phyloP scores from a whole-genome alignment of 2,888 invertebrate species.

The Synanthedon tipuliformis region DNA sequence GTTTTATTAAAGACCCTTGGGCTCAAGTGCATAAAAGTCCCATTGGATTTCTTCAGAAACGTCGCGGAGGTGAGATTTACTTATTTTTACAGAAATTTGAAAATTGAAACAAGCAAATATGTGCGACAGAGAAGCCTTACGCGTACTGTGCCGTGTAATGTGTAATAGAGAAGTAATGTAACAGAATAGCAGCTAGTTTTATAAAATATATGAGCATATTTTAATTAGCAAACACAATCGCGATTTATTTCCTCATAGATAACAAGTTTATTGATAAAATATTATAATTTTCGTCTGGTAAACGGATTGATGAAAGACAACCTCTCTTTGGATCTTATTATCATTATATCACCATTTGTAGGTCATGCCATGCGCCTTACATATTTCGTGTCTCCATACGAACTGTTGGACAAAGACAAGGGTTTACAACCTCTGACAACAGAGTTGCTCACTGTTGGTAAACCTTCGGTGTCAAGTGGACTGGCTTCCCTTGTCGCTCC shows the following conservation, averaged over 20 bases:
- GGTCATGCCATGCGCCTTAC: conserved; percentile 94
- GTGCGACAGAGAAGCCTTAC: too few relatives aligned
- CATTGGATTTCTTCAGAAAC: conserved; percentile 85
- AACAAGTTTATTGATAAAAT: neutral
- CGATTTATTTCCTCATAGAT: too few relatives aligned
- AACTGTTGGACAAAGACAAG: conserved; percentile 83
- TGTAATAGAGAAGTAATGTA: too few relatives aligned
- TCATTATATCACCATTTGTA: conserved; percentile 23
- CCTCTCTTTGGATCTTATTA: neutral
- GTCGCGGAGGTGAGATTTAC: conserved; percentile 75
- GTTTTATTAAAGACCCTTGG: conserved; percentile 75
- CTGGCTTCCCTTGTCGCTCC: conserved; percentile 51
- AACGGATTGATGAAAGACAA: neutral
- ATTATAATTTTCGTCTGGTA: too few relatives aligned
- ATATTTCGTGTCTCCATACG: conserved; percentile 94
- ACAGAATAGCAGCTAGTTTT: too few relatives aligned
- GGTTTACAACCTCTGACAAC: conserved; percentile 79
- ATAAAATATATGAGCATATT: too few relatives aligned
- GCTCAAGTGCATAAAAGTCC: conserved; percentile 87
- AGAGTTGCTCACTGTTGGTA: conserved; percentile 75
- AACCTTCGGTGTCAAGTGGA: conserved; percentile 38
- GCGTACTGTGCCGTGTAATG: too few relatives aligned
- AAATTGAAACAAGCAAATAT: too few relatives aligned
- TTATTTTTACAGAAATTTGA: too few relatives aligned
- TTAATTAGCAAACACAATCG: too few relatives aligned